Evolutionary conservation across 37 sponge, comb jelly and placozoan genomes (phyloP).

Genomic region (Oopsacas minuta): DNA sequence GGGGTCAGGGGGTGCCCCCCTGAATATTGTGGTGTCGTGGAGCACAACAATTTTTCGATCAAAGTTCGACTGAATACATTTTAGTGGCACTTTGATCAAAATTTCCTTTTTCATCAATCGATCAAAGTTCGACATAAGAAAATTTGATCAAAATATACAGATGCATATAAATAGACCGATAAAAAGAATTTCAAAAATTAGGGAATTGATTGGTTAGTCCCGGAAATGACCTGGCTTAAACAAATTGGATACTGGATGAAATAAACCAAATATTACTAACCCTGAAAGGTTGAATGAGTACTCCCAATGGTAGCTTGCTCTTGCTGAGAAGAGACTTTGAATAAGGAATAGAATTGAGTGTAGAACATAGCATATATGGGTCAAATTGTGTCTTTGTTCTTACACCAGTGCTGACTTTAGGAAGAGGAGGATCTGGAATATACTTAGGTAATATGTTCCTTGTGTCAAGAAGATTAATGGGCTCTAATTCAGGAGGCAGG

Average conservation of each 20-base stretch:
- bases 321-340: constrained; percentile 61
- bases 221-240: too few species aligned
- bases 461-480: constrained; percentile 54
- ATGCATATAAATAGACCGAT: too few species aligned
- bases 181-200: not conserved
- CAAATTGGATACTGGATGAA: too few species aligned
- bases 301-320: constrained; percentile 73
- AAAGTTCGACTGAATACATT: too few species aligned
- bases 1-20: too few species aligned
- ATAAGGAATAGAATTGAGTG: constrained; percentile 70
- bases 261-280: constrained; percentile 10
- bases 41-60: too few species aligned
- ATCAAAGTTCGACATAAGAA: too few species aligned
- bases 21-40: too few species aligned
- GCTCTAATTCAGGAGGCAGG: constrained; percentile 32
- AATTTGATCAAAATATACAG: too few species aligned
- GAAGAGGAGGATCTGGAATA: constrained; percentile 25
- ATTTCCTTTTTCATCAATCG: too few species aligned
- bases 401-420: constrained; percentile 27
- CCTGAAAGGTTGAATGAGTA: constrained; percentile 86
- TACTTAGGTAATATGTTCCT: constrained; percentile 46
- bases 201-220: not conserved
- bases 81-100: too few species aligned
- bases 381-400: constrained; percentile 24
- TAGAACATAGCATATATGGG: constrained; percentile 62